Evolutionary conservation across 2,888 invertebrate species (phyloP).

Genomic region (Athalia rosae): DNA sequence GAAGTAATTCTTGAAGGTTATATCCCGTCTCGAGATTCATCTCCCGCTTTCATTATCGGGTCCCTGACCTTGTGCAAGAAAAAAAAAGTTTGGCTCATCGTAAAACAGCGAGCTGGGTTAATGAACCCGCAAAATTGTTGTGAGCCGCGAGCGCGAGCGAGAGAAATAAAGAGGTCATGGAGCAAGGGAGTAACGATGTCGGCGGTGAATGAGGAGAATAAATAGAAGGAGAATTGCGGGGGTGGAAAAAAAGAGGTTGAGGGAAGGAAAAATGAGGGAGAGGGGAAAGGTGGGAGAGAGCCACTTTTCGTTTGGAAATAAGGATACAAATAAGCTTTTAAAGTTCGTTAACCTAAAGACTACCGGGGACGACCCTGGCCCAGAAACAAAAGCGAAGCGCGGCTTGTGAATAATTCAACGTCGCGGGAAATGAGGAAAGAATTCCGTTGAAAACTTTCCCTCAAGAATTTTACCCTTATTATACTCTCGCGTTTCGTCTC

Average conservation of each 20-base stretch:
- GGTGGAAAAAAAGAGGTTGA: not conserved
- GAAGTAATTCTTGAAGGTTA: not conserved
- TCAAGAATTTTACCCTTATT: conserved; percentile 65
- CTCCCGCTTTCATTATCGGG: conserved; percentile 12
- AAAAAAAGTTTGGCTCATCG: conserved; percentile 37
- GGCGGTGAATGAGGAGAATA: conserved; percentile 13
- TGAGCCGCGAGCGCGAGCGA: conserved; percentile 17
- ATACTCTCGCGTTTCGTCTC: no score
- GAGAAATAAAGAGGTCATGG: conserved; percentile 40
- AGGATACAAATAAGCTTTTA: conserved; percentile 40
- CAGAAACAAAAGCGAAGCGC: conserved; percentile 69
- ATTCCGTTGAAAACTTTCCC: conserved; percentile 69
- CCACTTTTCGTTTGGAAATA: conserved; percentile 51
- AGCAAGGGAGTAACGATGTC: conserved; percentile 30
- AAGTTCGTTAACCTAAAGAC: conserved; percentile 48
- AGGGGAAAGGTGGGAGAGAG: conserved; percentile 46
- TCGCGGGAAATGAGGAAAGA: conserved; percentile 72
- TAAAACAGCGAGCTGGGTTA: conserved; percentile 16
- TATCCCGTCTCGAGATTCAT: conserved; percentile 31
- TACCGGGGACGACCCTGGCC: conserved; percentile 68
- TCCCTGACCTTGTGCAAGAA: conserved; percentile 26
- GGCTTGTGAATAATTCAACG: conserved; percentile 73
- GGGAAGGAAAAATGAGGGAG: conserved; percentile 4
- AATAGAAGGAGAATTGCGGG: not conserved
- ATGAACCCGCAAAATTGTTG: conserved; percentile 42